Base-by-base conservation (phyloP, 2,888 invertebrate species). In the Hyalella azteca region DNA sequence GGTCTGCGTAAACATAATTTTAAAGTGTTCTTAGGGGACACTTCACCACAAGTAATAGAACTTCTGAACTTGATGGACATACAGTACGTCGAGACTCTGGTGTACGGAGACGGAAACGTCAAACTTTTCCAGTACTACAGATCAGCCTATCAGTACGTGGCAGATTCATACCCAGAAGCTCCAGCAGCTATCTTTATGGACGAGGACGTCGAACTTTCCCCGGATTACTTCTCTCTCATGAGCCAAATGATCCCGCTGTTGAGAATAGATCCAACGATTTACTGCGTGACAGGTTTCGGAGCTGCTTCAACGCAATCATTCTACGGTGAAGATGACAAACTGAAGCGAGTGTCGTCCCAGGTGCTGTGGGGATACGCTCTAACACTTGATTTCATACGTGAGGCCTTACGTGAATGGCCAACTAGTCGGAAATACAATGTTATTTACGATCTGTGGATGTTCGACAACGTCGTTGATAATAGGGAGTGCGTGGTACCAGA, bases 191-290 rank as follows among this genome's bases (percentile, higher is more conserved):
- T 83, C 41, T 49, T 83, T 41, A 77, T 83, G 13, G 83, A 83
- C 79, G 83, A 83, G 41, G 83, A 83, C 45, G 81, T 83, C 26
- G 77, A 83, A 50, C 80, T 83, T 22, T 81, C 83, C 11, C 78
- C 79, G n/a, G 83, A 83, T 45, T 83, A 80, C 49, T 83, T 83
- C 80, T 81, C 81, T 29, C 81, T 54, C 73, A 81, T 83, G 81
- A 80, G 77, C 48, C 83, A 83, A 45, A 81, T 81, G 26, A 78
- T 83, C 29, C 76, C 78, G 39, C 40, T 83, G 9, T 78, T 83
- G 11, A 36, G 66, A 36, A 40, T 40, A 0, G 83, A 83, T 48
- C 77, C 78, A 4, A 78, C 81, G 2, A 45, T 83, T n/a, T 83
- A 83, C 75, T 83, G 83, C 48, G 77, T 81, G 48, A 81, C 81